Base-by-base conservation (phyloP, 2,113 vertebrate species). In the Anguilla rostrata region DNA sequence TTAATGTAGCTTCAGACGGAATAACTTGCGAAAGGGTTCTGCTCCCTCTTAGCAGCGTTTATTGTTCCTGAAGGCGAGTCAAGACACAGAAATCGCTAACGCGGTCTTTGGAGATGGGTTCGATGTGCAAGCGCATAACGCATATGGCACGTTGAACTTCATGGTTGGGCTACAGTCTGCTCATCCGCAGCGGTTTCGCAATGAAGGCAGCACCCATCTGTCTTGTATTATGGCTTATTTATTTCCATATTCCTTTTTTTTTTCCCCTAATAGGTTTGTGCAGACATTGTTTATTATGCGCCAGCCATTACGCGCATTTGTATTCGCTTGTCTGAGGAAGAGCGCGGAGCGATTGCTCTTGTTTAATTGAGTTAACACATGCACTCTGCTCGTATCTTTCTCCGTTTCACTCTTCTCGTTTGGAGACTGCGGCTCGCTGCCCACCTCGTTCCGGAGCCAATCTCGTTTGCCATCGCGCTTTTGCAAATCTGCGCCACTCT, bases 291-390 rank as follows among this genome's bases (percentile, higher is more conserved):
- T 75, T 75, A 75, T 75, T 26, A 34, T 34, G 71, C n/a, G 71
- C 26, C 71, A n/a, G 11, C 71, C n/a, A 75, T 75, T 75, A 75
- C 5, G 12, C 80, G 46, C 80, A 83, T 49, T 82, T 82, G 83
- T 63, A 34, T 91, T 87, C 83, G 71, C 56, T 85, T 83, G 85
- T 88, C 60, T 66, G 60, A 90, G 83, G 85, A 87, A 86, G 86
- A 90, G 88, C 88, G 87, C 89, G 90, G 89, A 89, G 34, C 90
- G 90, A 94, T 92, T 93, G 89, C 85, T 88, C 93, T 66, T 89
- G 82, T 83, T 90, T 94, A 94, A 95, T 95, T 94, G 91, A 93
- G 92, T 93, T 93, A 93, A 87, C 88, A 90, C 88, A 83, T 89
- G 90, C 87, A 89, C 57, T 86, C 78, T 80, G 20, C 82, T 20